Evolutionary conservation across 2,113 vertebrate species (phyloP), one percentile per base, ranked within the genome.

Genomic region (Budorcas taxicolor): DNA sequence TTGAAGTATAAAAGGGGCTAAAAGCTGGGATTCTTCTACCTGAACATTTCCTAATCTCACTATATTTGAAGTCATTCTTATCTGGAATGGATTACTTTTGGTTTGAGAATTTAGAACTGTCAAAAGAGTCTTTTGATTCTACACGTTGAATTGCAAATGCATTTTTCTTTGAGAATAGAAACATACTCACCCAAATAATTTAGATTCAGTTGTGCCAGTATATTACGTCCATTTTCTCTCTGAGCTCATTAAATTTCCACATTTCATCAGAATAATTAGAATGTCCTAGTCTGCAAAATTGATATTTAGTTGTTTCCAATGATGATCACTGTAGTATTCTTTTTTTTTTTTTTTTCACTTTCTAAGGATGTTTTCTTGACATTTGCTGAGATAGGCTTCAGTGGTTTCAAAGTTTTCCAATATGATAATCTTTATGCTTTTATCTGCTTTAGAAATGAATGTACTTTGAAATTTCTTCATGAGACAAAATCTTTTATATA

Each of bases 241-340:
- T 83, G 6, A 89, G 14, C 96, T 87, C 92, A 93, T 67, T 6
- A 95, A 81, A 98, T 62, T 84, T 85, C 3, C 43, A 91, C 92
- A 97, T 76, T 80, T 76, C 94, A 95, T 17, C 62, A 87, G 12
- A 91, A 78, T 96, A 96, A 94, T 95, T 40, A 94, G 36, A 52
- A 93, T 94, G 96, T 96, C 53, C 9, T 93, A 25, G 27, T 90
- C 36, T 92, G 40, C 71, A 94, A 97, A 80, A 80, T 23, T 92
- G 36, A 96, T 91, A 55, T 97, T 97, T 97, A 98, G 98, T 98
- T 98, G 71, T 60, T 83, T 92, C 71, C 88, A 52, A 10, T 93
- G 76, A 62, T 95, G 55, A 97, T 97, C 33, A 81, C 1, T 55
- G 0, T 21, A 95, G 78, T 92, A 95, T 95, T 98, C 97, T 6